A percentile compares a stretch with the other conserved stretches of the same genome.
Conservation (phyloP, 2,797 vertebrate genomes). For the Tragelaphus oryx region DNA sequence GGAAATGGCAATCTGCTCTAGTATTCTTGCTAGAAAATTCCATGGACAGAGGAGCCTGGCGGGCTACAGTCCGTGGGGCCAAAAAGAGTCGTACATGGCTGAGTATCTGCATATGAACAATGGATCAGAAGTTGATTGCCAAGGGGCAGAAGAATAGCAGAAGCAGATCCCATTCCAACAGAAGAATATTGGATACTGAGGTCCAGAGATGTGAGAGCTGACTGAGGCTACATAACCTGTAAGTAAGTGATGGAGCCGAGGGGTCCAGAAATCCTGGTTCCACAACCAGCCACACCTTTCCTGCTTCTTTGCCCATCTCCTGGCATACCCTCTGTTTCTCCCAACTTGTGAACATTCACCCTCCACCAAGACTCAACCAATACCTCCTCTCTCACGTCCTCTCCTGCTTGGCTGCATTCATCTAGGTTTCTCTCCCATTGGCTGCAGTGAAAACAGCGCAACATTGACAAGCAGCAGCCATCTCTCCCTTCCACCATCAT, state of each 20-base stretch:
- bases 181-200: not conserved
- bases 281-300: rapidly evolving
- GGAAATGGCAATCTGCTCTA: not conserved
- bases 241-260: rapidly evolving
- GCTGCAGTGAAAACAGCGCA: not conserved
- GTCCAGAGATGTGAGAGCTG: not conserved
- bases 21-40: not conserved
- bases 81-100: rapidly evolving
- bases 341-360: not conserved
- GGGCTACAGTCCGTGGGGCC: not conserved
- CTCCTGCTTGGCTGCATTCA: not conserved
- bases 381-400: not conserved
- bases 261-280: rapidly evolving
- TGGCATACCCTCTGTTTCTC: not conserved
- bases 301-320: not conserved
- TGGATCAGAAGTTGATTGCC: not conserved
- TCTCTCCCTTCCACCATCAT: not conserved
- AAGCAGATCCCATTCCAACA: rapidly evolving
- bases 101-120: not conserved
- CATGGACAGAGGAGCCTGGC: not conserved
- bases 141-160: not conserved
- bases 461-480: not conserved
- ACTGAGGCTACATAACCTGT: rapidly evolving
- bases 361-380: not conserved
- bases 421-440: not conserved